These are phyloP conservation scores for Enteromius paludinosus DNA, from an alignment of 2,797 vertebrate genomes.

Conservation along the genomic window DNA sequence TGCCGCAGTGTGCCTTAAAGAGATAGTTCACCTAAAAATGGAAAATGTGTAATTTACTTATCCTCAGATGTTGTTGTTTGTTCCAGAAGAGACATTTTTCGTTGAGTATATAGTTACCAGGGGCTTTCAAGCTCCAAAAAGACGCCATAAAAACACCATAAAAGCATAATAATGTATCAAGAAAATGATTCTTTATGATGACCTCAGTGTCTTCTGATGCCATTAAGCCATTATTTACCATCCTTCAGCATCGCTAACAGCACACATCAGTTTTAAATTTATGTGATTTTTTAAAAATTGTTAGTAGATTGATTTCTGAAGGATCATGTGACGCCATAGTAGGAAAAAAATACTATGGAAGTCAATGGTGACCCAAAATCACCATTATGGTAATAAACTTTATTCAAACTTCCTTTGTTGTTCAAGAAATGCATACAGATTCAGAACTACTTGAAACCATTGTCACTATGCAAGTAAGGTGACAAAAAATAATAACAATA, in stretches of 20 bases:
- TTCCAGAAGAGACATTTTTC: background rate
- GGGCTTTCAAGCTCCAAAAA: conserved; percentile 9
- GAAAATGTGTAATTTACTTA: background rate
- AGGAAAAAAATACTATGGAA: too few species aligned
- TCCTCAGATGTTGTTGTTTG: background rate
- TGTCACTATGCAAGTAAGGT: background rate
- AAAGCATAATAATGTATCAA: background rate
- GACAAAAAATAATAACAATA: background rate
- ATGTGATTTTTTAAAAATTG: too few species aligned
- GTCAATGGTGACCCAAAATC: too few species aligned
- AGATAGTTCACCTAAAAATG: conserved; percentile 4
- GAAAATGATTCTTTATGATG: background rate
- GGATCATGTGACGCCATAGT: too few species aligned
- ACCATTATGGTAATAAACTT: too few species aligned
- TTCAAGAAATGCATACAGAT: too few species aligned
- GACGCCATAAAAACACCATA: background rate
- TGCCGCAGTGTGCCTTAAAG: conserved; percentile 40
- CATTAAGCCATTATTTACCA: background rate
- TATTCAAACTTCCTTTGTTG: too few species aligned
- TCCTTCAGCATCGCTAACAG: too few species aligned
- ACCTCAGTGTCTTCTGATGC: background rate
- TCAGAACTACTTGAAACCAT: background rate
- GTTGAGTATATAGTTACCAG: background rate
- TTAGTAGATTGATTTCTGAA: too few species aligned
- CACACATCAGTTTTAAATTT: too few species aligned